phyloP scores from a whole-genome alignment of 2,888 invertebrate genomes.

The Lissocephala sabroskyi region DNA sequence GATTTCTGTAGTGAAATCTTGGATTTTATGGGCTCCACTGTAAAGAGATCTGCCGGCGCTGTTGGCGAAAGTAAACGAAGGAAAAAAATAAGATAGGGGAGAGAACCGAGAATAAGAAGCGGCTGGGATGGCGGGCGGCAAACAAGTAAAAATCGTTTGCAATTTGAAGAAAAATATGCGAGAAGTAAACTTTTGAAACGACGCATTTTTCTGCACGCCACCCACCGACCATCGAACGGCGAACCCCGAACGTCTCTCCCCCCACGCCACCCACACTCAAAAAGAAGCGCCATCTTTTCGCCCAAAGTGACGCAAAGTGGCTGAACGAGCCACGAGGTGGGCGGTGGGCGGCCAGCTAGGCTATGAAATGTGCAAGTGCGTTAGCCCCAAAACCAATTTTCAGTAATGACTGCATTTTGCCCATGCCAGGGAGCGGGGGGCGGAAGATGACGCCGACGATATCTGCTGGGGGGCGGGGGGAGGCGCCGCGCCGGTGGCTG shows the following conservation, averaged over 20 bases:
- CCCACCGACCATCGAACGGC: too few species aligned
- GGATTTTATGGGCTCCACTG: too few species aligned
- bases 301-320: neutral
- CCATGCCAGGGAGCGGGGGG: constrained; percentile 16
- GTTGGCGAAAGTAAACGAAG: too few species aligned
- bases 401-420: constrained; percentile 69
- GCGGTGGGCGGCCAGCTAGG: neutral
- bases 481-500: constrained; percentile 26
- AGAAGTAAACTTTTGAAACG: constrained; percentile 63
- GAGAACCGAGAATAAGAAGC: too few species aligned
- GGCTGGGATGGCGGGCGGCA: constrained; percentile 43
- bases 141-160: constrained; percentile 62
- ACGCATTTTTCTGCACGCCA: constrained; percentile 53
- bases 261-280: too few species aligned
- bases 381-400: constrained; percentile 68
- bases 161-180: constrained; percentile 63
- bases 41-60: too few species aligned
- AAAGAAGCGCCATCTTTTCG: too few species aligned
- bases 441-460: neutral
- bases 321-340: neutral
- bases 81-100: too few species aligned
- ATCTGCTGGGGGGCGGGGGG: constrained; percentile 12
- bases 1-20: too few species aligned
- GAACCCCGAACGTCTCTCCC: too few species aligned
- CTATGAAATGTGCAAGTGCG: constrained; percentile 63